Evolutionary conservation across 2,888 invertebrate genomes (phyloP), one percentile per base, ranked within the genome.

Genomic region (Pammene aurita): DNA sequence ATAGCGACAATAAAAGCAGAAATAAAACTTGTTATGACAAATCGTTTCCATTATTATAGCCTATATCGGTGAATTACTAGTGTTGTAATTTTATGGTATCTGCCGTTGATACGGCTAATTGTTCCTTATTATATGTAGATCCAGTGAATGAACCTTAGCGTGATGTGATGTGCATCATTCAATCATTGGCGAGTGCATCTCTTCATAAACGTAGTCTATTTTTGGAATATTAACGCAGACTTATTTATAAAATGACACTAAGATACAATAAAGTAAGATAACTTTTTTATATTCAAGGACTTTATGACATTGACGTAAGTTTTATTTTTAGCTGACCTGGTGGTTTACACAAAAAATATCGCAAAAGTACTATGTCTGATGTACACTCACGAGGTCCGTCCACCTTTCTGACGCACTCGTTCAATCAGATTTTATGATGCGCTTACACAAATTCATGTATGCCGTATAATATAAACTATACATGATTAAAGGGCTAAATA

Each of bases 1-100:
- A 46, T 60, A 46, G 48, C 60, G 11, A 13, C 38, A 48, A 61
- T 48, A 48, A 16, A 38, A 50, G 18, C 14, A 50, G 50, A 61
- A n/a, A 18, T 50, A 61, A 38, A 38, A 50, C 61, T 41, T n/a
- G 61, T 61, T 48, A 38, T 48, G 61, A 48, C 61, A 38, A 61
- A 61, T 61, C 38, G 61, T 61, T 61, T 61, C 13, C 38, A 38
- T 61, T 50, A 35, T 60, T 58, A 46, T 34, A 48, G 35, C 34
- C 34, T 48, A n/a, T 46, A 60, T 35, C 46, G 14, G 26, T 48
- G 50, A 50, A 13, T 38, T 61, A 38, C 11, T 48, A 35, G 6
- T 61, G 48, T 50, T 13, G 18, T 61, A 50, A 50, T 18, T 50
- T 16, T 41, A 14, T 11, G 38, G 61, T 50, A 50, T 50, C 50